phyloP scores from a whole-genome alignment of 2,888 invertebrate genomes.

The Capitulum mitella region DNA sequence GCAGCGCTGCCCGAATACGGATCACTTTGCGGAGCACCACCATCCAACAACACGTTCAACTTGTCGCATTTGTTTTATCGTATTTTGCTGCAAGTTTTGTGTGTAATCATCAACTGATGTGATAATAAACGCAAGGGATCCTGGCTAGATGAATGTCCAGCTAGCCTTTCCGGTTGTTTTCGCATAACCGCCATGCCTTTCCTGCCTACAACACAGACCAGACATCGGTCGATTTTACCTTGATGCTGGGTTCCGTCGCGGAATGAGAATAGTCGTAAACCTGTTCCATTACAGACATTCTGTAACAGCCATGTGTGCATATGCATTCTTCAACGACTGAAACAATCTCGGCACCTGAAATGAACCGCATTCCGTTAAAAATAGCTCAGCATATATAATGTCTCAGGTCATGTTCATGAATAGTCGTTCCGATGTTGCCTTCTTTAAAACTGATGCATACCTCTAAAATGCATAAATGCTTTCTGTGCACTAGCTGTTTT shows the following conservation, averaged over 20 bases:
- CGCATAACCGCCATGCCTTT: not conserved
- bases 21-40: no score
- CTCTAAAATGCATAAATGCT: no score
- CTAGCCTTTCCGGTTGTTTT: not conserved
- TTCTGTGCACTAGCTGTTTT: no score
- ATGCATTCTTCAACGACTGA: constrained; percentile 46
- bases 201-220: not conserved
- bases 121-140: not conserved
- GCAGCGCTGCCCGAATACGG: no score
- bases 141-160: not conserved
- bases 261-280: constrained; percentile 46
- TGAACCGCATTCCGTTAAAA: no score
- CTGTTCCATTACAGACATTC: constrained; percentile 45
- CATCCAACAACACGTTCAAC: no score
- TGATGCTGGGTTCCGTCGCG: constrained; percentile 14
- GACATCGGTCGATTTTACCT: not conserved
- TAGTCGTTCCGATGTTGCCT: no score
- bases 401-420: no score
- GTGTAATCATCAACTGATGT: not conserved
- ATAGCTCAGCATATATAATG: no score
- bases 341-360: constrained; percentile 39
- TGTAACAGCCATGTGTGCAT: constrained; percentile 45
- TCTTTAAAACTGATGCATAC: no score
- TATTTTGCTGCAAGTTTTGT: no score
- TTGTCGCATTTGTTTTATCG: no score